Conservation (phyloP, 2,797 vertebrate genomes). For the Enteromius fasciolatus region DNA sequence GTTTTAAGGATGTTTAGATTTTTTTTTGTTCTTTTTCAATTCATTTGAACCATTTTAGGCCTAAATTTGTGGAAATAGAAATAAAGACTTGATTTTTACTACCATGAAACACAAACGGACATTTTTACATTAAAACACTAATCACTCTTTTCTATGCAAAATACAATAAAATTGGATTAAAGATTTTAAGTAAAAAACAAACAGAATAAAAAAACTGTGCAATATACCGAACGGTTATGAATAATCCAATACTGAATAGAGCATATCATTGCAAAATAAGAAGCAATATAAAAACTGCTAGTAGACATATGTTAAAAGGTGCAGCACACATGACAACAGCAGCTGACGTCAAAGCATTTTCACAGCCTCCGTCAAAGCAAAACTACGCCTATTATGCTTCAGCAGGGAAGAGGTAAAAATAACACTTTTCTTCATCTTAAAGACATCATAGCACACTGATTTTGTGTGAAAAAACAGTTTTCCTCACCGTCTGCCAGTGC, state of each 20-base stretch:
- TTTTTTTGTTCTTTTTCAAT: not conserved
- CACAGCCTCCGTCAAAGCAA: not conserved
- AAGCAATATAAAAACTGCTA: not conserved
- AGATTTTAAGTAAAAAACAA: too few species aligned
- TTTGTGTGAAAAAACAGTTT: not conserved
- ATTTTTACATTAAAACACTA: not conserved
- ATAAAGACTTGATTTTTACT: not conserved
- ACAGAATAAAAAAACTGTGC: not conserved
- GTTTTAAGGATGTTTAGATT: not conserved
- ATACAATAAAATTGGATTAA: not conserved
- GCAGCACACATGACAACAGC: not conserved
- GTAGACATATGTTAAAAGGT: not conserved
- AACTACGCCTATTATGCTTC: not conserved
- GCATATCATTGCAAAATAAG: not conserved
- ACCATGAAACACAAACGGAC: not conserved
- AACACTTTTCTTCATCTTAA: not conserved
- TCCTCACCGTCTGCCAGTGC: conserved; percentile 32
- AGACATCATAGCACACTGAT: not conserved
- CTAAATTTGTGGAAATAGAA: not conserved
- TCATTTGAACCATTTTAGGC: not conserved
- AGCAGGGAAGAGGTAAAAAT: not conserved
- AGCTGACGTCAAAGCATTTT: conserved; percentile 11
- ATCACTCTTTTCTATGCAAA: not conserved
- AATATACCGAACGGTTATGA: not conserved
- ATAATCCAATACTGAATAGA: not conserved